Conservation (phyloP, 2,888 invertebrate genomes). For the Melanostoma scalare region DNA sequence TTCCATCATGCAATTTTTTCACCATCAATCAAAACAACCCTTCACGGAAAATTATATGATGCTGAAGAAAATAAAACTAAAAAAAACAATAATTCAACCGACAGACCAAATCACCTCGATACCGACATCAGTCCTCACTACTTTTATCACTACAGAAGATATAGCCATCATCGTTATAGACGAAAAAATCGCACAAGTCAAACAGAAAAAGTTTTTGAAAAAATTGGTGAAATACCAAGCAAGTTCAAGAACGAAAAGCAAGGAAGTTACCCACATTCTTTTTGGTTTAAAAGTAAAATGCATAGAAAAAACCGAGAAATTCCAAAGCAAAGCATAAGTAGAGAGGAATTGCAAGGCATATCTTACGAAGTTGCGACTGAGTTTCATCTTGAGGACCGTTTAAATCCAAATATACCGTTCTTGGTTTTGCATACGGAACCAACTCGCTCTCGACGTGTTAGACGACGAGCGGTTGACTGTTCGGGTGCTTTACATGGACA, state of each 20-base stretch:
- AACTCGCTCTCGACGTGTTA: conserved; percentile 87
- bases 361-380: conserved; percentile 67
- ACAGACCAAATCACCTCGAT: conserved; percentile 15
- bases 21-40: neutral
- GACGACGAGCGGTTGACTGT: conserved; percentile 93
- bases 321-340: neutral
- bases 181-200: conserved; percentile 55
- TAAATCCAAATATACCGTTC: conserved; percentile 90
- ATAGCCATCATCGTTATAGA: conserved; percentile 52
- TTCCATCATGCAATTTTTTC: conserved; percentile 34
- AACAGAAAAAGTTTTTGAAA: conserved; percentile 6
- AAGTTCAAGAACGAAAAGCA: neutral
- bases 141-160: conserved; percentile 50
- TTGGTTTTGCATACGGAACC: conserved; percentile 91
- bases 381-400: conserved; percentile 74
- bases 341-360: conserved; percentile 78
- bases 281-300: conserved; percentile 21
- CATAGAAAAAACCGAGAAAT: conserved; percentile 33
- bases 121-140: conserved; percentile 33
- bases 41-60: neutral
- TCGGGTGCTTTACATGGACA: conserved; percentile 85
- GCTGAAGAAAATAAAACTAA: conserved; percentile 5
- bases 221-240: neutral
- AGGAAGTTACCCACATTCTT: conserved; percentile 6
- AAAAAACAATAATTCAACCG: conserved; percentile 7